Percentiles rank a stretch among this genome's conserved stretches.
phyloP scores from a whole-genome alignment of 2,113 vertebrate species.

The Caranx melampygus region DNA sequence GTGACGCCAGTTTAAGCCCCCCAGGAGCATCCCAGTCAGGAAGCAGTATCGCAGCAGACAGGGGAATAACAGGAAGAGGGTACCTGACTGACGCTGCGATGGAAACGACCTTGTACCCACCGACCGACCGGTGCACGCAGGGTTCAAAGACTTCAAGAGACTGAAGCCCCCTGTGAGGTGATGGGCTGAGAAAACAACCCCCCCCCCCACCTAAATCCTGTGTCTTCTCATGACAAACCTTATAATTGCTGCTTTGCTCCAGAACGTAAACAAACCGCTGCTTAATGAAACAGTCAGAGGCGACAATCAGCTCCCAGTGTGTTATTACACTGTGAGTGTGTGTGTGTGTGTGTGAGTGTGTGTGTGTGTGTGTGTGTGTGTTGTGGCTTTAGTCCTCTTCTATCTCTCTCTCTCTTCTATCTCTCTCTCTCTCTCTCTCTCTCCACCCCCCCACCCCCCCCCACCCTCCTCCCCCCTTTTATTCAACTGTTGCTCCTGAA shows the following conservation, averaged over 20 bases:
- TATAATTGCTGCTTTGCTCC: constrained; percentile 59
- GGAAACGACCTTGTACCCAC: constrained; percentile 45
- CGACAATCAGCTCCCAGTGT: constrained; percentile 51
- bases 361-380: no score
- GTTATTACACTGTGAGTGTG: constrained; percentile 50
- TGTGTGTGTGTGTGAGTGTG: background rate
- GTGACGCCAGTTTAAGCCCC: constrained; percentile 51
- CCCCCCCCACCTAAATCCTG: constrained; percentile 16
- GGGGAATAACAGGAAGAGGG: constrained; percentile 77
- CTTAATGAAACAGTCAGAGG: constrained; percentile 61
- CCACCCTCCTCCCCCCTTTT: constrained; percentile 14
- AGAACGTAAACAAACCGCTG: constrained; percentile 49
- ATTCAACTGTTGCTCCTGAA: constrained; percentile 10
- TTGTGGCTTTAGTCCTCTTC: constrained; percentile 7
- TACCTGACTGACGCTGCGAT: constrained; percentile 55
- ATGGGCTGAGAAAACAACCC: constrained; percentile 45
- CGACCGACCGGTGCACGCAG: constrained; percentile 47
- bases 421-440: background rate
- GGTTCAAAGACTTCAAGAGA: constrained; percentile 60
- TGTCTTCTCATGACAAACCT: constrained; percentile 46
- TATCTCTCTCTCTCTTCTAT: background rate
- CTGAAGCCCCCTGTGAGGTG: constrained; percentile 33
- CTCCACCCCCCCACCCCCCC: constrained; percentile 3
- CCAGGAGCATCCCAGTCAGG: constrained; percentile 65
- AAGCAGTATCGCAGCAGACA: constrained; percentile 55